These are phyloP conservation scores for Meta bourneti DNA, from an alignment of 2,888 invertebrate species.

Conservation along the genomic window DNA sequence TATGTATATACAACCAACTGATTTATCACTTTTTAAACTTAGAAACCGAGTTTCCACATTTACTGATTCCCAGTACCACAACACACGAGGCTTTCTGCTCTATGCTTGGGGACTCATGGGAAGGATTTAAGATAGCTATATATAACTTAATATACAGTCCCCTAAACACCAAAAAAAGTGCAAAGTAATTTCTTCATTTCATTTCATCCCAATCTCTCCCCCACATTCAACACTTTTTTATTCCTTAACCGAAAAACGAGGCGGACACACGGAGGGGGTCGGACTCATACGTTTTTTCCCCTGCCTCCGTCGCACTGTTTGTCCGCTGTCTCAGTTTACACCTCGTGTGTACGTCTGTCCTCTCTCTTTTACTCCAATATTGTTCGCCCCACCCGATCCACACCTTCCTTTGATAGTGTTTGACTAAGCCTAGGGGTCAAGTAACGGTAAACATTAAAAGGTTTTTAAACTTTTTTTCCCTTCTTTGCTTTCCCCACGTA, in stretches of 20 bases:
- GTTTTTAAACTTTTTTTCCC: conserved; percentile 66
- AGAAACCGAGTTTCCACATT: too few relatives aligned
- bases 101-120: too few relatives aligned
- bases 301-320: conserved; percentile 31
- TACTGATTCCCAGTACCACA: too few relatives aligned
- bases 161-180: neutral
- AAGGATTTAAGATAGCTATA: too few relatives aligned
- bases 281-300: conserved; percentile 29
- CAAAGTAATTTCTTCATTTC: conserved; percentile 59
- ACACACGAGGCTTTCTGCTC: too few relatives aligned
- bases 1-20: too few relatives aligned
- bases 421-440: conserved; percentile 74
- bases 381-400: conserved; percentile 64
- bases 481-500: neutral
- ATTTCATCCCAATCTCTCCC: conserved; percentile 44
- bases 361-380: conserved; percentile 54
- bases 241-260: conserved; percentile 25
- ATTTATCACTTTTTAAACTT: too few relatives aligned
- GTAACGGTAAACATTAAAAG: conserved; percentile 64
- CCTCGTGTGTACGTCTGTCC: conserved; percentile 16
- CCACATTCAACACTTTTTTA: conserved; percentile 56
- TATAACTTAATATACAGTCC: neutral
- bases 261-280: neutral
- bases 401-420: conserved; percentile 69
- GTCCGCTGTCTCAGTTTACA: conserved; percentile 70